Conservation (phyloP, 2,113 vertebrate genomes). For the Hypomesus transpacificus region DNA sequence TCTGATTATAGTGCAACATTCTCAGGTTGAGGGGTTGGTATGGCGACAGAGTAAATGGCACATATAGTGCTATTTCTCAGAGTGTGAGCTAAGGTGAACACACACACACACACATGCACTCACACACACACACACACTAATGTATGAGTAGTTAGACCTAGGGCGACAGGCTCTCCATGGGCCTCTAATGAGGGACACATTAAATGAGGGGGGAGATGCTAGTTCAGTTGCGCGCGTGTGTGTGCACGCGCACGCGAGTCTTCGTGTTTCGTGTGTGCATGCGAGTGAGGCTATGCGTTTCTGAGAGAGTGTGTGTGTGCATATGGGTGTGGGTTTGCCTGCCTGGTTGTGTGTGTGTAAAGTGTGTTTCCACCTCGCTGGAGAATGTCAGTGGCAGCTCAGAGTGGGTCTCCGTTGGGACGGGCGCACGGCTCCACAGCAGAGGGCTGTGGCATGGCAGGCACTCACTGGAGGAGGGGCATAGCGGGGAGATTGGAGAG, state of each 20-base stretch:
- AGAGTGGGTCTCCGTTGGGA: too few species aligned
- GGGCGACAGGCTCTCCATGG: conserved; percentile 10
- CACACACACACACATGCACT: too few species aligned
- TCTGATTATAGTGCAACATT: too few species aligned
- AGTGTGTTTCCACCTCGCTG: background rate
- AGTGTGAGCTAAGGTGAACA: too few species aligned
- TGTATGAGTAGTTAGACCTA: conserved; percentile 16
- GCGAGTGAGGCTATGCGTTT: background rate
- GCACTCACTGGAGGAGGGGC: too few species aligned
- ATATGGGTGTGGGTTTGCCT: background rate
- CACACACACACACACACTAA: background rate
- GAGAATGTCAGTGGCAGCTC: background rate
- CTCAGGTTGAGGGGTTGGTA: too few species aligned
- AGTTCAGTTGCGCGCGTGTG: background rate
- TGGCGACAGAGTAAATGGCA: too few species aligned
- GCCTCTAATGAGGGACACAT: conserved; percentile 33
- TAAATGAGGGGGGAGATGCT: conserved; percentile 23
- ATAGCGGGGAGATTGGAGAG: too few species aligned
- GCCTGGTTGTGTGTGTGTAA: background rate
- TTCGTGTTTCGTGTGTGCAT: background rate
- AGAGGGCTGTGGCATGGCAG: too few species aligned
- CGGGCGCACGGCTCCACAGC: too few species aligned
- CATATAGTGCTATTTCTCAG: too few species aligned
- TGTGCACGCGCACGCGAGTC: background rate
- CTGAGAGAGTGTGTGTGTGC: background rate